Base-by-base conservation (phyloP, 1,140 invertebrate species). In the Drosophila varians region DNA sequence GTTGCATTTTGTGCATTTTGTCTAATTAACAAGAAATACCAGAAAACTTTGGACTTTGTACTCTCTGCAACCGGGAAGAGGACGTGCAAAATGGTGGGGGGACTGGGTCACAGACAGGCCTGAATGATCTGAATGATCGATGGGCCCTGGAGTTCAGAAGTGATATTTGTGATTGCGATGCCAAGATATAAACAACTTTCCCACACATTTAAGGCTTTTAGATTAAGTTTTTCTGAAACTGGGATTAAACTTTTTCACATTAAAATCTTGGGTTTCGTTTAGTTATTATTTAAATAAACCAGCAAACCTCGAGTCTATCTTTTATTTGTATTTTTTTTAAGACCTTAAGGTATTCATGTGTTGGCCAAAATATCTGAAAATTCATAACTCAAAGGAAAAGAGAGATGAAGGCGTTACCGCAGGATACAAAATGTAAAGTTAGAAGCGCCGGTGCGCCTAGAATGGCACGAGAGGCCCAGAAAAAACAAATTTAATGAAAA, bases 11-110 rank as follows among this genome's bases (percentile, higher is more conserved):
- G 47, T 57, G 74, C 46, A 45, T 53, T 49, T 55, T 68, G 36
- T 68, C 79, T 84, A 86, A 84, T 84, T 84, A 84, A 86, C 52
- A 68, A 56, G 54, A 69, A 60, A 80, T 87, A 46, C 56, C 79
- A 64, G 34, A 38, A 83, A 54, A 47, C 45, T 42, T 48, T 23
- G 62, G 82, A 86, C 82, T 84, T 84, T 84, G 80, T 52, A 46
- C 74, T 12, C 6, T 14, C 23, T 1, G 19, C 36, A 38, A 16
- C 8, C 19, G 25, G 3, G 18, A 61, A 61, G 43, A 65, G 80
- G 66, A 84, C 86, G 54, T 79, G 61, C 28, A 34, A 74, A 36
- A 21, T 68, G 26, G 19, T 48, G 56, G n/a, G 47, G 26, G 31
- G 61, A 78, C 28, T 86, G 72, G 80, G 80, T 84, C 80, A 86